Evolutionary conservation across 2,888 invertebrate genomes (phyloP).

Genomic region (Apodemia mormo): DNA sequence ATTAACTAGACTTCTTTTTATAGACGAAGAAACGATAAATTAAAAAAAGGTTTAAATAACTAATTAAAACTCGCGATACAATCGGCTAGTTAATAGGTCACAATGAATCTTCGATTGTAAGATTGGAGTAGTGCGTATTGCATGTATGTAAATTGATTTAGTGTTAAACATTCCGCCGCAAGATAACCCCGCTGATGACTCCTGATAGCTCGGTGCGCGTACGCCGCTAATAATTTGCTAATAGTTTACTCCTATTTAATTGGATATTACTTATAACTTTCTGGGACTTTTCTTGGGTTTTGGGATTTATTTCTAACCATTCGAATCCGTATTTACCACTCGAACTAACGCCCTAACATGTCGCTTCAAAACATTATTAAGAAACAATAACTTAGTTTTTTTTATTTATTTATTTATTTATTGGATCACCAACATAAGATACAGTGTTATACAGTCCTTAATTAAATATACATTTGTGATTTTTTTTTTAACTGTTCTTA

Average conservation of each 20-base stretch:
- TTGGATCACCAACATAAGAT: no score
- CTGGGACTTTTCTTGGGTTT: background rate
- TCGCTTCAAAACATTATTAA: no score
- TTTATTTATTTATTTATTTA: no score
- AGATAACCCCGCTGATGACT: conserved; percentile 21
- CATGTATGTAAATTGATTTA: conserved; percentile 16
- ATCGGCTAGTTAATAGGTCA: background rate
- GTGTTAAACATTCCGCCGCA: conserved; percentile 7
- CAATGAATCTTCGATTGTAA: conserved; percentile 11
- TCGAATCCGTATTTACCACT: no score
- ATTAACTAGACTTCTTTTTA: background rate
- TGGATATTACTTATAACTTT: conserved; percentile 5
- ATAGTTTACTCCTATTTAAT: conserved; percentile 21
- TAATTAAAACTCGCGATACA: background rate
- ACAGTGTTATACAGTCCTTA: no score
- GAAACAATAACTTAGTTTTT: no score
- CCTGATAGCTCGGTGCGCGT: conserved; percentile 23
- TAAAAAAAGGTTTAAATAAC: background rate
- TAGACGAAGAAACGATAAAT: background rate
- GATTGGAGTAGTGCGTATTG: conserved; percentile 15
- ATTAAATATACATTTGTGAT: no score
- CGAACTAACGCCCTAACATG: no score
- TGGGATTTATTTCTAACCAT: no score
- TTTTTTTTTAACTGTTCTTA: no score
- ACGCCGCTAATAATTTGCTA: conserved; percentile 32